These are phyloP conservation scores for Agrypnia vestita DNA, from an alignment of 1,140 invertebrate species.

Conservation along the genomic window DNA sequence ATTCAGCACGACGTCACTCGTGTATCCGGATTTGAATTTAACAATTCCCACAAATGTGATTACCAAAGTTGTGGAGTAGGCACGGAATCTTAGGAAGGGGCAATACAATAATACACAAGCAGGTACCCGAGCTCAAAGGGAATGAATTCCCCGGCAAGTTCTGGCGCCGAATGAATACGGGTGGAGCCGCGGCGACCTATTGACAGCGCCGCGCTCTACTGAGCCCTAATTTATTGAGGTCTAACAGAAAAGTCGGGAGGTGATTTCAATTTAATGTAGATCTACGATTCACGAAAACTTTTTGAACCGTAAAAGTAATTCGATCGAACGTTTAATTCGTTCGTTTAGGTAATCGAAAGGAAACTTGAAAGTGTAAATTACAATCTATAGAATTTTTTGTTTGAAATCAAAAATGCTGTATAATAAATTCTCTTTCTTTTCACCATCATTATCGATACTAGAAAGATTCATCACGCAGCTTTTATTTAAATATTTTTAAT, in stretches of 20 bases:
- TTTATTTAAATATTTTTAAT: no score
- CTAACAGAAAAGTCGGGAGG: background rate
- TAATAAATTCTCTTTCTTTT: no score
- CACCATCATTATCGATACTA: no score
- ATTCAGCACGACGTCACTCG: no score
- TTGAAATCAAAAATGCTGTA: no score
- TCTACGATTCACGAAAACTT: background rate
- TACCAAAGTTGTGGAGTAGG: background rate
- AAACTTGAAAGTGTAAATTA: no score
- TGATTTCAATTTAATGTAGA: slow-evolving; percentile 16
- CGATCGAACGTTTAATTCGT: background rate
- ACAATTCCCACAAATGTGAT: background rate
- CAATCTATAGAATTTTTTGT: no score
- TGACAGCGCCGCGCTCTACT: background rate
- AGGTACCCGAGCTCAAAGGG: slow-evolving; percentile 4
- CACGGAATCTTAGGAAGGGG: background rate
- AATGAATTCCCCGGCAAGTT: slow-evolving; percentile 44
- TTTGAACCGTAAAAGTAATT: slow-evolving; percentile 9
- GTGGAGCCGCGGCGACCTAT: background rate
- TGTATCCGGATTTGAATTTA: background rate
- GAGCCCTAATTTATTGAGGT: background rate
- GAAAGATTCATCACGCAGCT: no score
- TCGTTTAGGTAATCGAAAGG: no score
- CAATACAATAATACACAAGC: slow-evolving; percentile 45
- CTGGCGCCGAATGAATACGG: slow-evolving; percentile 38